Evolutionary conservation across 2,797 vertebrate genomes (phyloP).

Genomic region (Notamacropus eugenii): DNA sequence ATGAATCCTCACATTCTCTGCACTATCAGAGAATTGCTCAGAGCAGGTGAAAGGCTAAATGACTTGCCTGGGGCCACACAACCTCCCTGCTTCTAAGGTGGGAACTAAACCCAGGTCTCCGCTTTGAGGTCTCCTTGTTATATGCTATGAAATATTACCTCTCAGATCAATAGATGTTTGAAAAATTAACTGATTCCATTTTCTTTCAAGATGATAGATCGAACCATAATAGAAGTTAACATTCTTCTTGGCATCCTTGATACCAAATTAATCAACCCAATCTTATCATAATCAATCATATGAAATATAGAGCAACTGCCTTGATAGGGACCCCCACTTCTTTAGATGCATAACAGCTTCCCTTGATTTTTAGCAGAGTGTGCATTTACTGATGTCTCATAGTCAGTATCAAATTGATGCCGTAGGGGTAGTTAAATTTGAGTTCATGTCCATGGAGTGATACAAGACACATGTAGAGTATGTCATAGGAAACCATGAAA

Average conservation of each 20-base stretch:
- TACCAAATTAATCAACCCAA: not conserved
- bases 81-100: not conserved
- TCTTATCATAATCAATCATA: not conserved
- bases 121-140: not conserved
- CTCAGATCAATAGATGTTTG: not conserved
- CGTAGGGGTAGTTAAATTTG: not conserved
- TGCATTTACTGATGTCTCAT: not conserved
- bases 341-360: not conserved
- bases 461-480: not conserved
- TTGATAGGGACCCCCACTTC: not conserved
- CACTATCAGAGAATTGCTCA: not conserved
- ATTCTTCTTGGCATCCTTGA: not conserved
- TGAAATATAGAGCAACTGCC: not conserved
- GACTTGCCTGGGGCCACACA: not conserved
- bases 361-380: not conserved
- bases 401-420: not conserved
- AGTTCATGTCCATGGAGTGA: not conserved
- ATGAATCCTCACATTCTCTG: not conserved
- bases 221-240: not conserved
- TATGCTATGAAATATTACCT: not conserved
- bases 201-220: not conserved
- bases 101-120: not conserved
- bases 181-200: not conserved
- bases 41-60: not conserved
- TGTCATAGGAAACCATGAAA: not conserved